Percentiles rank a stretch among this genome's conserved stretches.
These are phyloP conservation scores for Paguma larvata DNA, from an alignment of 2,797 vertebrate genomes.

Conservation along the genomic window DNA sequence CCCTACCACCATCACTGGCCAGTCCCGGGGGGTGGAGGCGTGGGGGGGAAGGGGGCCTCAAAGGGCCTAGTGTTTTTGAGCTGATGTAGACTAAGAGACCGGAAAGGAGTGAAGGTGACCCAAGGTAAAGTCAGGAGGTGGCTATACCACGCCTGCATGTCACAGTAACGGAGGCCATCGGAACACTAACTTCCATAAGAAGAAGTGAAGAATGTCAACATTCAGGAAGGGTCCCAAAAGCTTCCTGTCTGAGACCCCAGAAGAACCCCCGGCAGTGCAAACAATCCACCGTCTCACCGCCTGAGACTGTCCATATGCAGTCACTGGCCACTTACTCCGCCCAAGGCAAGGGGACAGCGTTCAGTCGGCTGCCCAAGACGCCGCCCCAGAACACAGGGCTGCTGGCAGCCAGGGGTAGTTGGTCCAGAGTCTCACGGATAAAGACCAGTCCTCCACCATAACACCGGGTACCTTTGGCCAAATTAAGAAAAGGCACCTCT, in stretches of 20 bases:
- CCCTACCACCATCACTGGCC: not conserved
- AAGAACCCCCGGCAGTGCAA: not conserved
- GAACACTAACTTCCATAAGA: not conserved
- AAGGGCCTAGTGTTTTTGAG: not conserved
- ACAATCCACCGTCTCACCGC: not conserved
- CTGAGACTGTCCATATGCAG: not conserved
- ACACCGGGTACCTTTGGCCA: not conserved
- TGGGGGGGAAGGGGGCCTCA: not conserved
- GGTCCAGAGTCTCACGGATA: not conserved
- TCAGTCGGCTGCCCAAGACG: not conserved
- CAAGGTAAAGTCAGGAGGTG: not conserved
- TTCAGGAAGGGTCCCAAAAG: not conserved
- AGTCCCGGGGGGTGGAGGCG: too few species aligned
- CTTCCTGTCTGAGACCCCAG: not conserved
- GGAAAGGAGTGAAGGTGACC: not conserved
- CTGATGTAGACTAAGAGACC: not conserved
- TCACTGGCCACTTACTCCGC: not conserved
- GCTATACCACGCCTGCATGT: not conserved
- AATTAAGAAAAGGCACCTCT: not conserved
- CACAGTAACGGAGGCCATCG: not conserved
- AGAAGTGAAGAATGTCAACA: not conserved
- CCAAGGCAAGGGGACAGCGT: not conserved
- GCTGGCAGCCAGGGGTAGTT: fast-evolving
- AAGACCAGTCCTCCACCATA: not conserved
- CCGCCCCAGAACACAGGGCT: not conserved